These are phyloP conservation scores for Philereme transversata DNA, from an alignment of 2,888 invertebrate species.

Conservation along the genomic window DNA sequence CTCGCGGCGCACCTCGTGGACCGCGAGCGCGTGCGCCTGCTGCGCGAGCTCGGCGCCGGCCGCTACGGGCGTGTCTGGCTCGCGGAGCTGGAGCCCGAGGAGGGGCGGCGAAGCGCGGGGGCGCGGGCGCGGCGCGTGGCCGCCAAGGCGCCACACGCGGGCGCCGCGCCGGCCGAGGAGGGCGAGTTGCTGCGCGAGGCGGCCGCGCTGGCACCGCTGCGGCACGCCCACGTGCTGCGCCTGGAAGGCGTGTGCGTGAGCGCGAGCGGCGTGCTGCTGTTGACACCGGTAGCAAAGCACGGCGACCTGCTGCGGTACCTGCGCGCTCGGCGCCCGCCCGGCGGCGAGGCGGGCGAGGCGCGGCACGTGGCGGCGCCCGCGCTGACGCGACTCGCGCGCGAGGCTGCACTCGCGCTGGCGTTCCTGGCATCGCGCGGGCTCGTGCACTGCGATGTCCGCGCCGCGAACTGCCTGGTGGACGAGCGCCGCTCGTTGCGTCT, in stretches of 20 bases:
- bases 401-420: slow-evolving; percentile 55
- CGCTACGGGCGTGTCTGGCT: slow-evolving; percentile 60
- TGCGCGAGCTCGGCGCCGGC: slow-evolving; percentile 56
- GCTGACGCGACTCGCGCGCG: slow-evolving; percentile 57
- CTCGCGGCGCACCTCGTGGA: slow-evolving; percentile 49
- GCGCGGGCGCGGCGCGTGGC: slow-evolving; percentile 85
- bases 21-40: slow-evolving; percentile 34
- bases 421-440: slow-evolving; percentile 91
- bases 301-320: slow-evolving; percentile 94
- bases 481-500: slow-evolving; percentile 88
- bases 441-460: slow-evolving; percentile 93
- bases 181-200: slow-evolving; percentile 90
- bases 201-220: slow-evolving; percentile 93
- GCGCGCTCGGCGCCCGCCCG: slow-evolving; percentile 86
- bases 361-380: slow-evolving; percentile 52
- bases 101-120: slow-evolving; percentile 25
- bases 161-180: slow-evolving; percentile 91
- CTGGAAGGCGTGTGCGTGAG: slow-evolving; percentile 89
- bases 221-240: slow-evolving; percentile 92
- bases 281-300: slow-evolving; percentile 95
- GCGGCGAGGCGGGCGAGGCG: slow-evolving; percentile 71
- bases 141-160: slow-evolving; percentile 92
- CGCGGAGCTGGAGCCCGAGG: slow-evolving; percentile 49
- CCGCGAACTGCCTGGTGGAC: slow-evolving; percentile 91
- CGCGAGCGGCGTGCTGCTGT: slow-evolving; percentile 91